Evolutionary conservation across 2,797 vertebrate genomes (phyloP).

Genomic region (Phalanger gymnotis): DNA sequence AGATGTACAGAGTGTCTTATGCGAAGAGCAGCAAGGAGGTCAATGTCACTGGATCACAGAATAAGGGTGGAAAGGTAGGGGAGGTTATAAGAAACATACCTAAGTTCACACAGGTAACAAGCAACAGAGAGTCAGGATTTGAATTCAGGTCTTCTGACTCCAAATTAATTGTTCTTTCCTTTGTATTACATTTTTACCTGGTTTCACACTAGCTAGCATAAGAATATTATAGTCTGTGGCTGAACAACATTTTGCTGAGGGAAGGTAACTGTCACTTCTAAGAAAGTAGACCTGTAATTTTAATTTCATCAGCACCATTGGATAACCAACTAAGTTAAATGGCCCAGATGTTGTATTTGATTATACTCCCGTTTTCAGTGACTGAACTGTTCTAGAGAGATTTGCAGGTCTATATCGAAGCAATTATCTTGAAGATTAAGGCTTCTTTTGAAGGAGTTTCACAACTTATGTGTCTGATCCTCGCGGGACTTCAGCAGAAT

Average conservation of each 20-base stretch:
- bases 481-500: conserved; percentile 24
- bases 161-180: neutral
- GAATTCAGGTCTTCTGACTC: neutral
- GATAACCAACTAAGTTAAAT: neutral
- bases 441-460: neutral
- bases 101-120: neutral
- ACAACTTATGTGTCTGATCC: conserved; percentile 35
- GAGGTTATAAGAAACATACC: neutral
- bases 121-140: neutral
- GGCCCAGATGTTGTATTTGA: neutral
- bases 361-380: neutral
- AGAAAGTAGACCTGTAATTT: neutral
- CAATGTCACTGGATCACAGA: neutral
- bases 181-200: neutral
- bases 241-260: neutral
- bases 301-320: neutral
- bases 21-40: neutral
- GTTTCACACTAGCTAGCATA: neutral
- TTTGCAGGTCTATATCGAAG: conserved; percentile 17
- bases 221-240: neutral
- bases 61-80: neutral
- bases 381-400: conserved; percentile 16
- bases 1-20: neutral
- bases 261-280: neutral
- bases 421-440: conserved; percentile 33